phyloP scores from a whole-genome alignment of 2,888 invertebrate species.

The Pomacea canaliculata region DNA sequence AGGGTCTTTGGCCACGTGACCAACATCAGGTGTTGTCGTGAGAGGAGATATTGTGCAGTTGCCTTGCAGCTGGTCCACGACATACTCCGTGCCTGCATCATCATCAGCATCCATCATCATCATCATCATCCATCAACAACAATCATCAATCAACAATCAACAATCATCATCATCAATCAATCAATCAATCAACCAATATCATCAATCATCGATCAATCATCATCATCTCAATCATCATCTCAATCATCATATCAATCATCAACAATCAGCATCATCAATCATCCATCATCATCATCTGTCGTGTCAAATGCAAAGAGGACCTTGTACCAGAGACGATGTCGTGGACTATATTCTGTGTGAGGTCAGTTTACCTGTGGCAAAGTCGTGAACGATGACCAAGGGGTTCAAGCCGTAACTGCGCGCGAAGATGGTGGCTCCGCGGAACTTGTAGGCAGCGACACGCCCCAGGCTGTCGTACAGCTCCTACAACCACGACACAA shows the following conservation, averaged over 20 bases:
- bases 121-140: no score
- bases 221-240: not conserved
- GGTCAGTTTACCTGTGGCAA: conserved; percentile 10
- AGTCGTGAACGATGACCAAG: conserved; percentile 14
- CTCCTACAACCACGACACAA: conserved; percentile 34
- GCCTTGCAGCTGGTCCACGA: conserved; percentile 47
- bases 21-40: conserved; percentile 38
- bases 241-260: no score
- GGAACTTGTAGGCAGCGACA: conserved; percentile 21
- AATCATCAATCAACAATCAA: no score
- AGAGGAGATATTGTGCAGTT: conserved; percentile 49
- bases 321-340: no score
- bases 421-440: not conserved
- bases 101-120: not conserved
- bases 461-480: conserved; percentile 34
- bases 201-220: not conserved
- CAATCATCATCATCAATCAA: no score
- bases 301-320: no score
- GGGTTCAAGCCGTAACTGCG: conserved; percentile 5
- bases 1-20: conserved; percentile 15
- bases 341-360: no score
- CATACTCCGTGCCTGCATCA: conserved; percentile 51
- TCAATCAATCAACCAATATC: no score
- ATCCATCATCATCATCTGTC: no score
- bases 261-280: no score